Evolutionary conservation across 2,797 vertebrate genomes (phyloP).

Genomic region (Poecilia velifera): DNA sequence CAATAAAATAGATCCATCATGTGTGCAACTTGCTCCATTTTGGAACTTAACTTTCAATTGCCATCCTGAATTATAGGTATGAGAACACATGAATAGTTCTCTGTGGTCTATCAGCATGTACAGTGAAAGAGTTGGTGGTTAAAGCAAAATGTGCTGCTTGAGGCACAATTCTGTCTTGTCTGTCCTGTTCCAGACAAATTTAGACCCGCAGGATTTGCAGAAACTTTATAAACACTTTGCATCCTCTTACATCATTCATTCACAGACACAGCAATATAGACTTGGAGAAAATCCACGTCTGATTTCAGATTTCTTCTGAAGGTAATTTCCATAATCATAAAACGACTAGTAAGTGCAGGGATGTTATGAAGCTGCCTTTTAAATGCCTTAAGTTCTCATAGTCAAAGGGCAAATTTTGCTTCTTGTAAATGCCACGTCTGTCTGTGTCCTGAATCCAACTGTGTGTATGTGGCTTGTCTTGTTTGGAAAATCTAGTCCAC

Average conservation of each 20-base stretch:
- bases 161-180: constrained; percentile 32
- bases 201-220: constrained; percentile 6
- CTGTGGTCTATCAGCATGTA: constrained; percentile 35
- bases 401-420: constrained; percentile 34
- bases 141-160: constrained; percentile 29
- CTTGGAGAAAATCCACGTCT: constrained; percentile 16
- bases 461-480: constrained; percentile 24
- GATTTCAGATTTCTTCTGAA: constrained; percentile 33
- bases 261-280: constrained; percentile 11
- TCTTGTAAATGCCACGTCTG: constrained; percentile 62
- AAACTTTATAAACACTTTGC: constrained; percentile 12
- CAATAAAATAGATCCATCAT: constrained; percentile 37
- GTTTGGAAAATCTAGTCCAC: constrained; percentile 55
- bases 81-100: constrained; percentile 36
- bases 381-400: constrained; percentile 17
- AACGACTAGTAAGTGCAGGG: neutral
- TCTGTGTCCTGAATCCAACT: constrained; percentile 30
- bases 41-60: constrained; percentile 52
- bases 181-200: constrained; percentile 18
- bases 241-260: constrained; percentile 21
- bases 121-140: constrained; percentile 11
- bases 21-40: constrained; percentile 33
- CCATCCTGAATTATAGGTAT: constrained; percentile 35
- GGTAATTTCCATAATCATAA: constrained; percentile 31
- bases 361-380: constrained; percentile 25